Evolutionary conservation across 2,888 invertebrate genomes (phyloP).

Genomic region (Drosophila eohydei): DNA sequence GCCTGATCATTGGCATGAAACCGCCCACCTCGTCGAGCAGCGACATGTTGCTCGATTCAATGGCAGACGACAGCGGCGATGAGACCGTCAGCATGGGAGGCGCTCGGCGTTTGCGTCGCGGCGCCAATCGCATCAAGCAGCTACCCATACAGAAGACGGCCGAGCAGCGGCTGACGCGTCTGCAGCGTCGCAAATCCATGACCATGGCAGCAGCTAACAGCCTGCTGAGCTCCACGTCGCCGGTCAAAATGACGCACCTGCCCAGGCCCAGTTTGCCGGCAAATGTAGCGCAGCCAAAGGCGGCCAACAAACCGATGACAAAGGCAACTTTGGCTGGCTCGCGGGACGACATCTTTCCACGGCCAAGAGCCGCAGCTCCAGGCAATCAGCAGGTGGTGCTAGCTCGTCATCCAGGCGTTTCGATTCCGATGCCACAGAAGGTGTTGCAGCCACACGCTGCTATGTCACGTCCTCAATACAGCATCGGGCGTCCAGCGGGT

Average conservation of each 20-base stretch:
- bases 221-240: conserved; percentile 52
- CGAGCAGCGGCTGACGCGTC: conserved; percentile 59
- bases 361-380: conserved; percentile 17
- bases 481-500: conserved; percentile 9
- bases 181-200: conserved; percentile 62
- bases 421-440: background rate
- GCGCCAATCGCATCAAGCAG: conserved; percentile 24
- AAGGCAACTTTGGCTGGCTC: background rate
- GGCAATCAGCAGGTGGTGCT: conserved; percentile 10
- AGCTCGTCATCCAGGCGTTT: conserved; percentile 21
- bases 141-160: conserved; percentile 41
- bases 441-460: background rate
- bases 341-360: conserved; percentile 60
- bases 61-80: conserved; percentile 35
- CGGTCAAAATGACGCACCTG: conserved; percentile 63
- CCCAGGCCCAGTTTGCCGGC: conserved; percentile 36
- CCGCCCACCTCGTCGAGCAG: background rate
- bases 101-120: conserved; percentile 38
- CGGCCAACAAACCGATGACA: background rate
- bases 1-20: conserved; percentile 62
- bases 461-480: background rate
- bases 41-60: conserved; percentile 14
- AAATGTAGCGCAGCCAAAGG: conserved; percentile 1
- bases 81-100: conserved; percentile 46
- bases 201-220: conserved; percentile 36